phyloP scores from a whole-genome alignment of 2,113 vertebrate genomes.

The Trachemys scripta region DNA sequence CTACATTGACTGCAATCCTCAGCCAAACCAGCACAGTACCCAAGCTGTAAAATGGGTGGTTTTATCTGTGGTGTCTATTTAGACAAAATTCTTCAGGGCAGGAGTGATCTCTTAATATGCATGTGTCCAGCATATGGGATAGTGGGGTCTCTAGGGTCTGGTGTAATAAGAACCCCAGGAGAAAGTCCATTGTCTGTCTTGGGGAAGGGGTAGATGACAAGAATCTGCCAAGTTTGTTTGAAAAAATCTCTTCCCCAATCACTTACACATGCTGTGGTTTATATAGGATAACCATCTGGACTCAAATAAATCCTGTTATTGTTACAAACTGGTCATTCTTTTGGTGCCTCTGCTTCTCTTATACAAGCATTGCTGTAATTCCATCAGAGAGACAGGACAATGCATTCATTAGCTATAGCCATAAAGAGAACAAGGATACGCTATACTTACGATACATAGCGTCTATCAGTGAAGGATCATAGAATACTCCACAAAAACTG shows the following conservation, averaged over 20 bases:
- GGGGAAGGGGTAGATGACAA: neutral
- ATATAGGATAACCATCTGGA: neutral
- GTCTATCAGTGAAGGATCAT: accelerated
- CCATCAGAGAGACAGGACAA: neutral
- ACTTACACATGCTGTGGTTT: neutral
- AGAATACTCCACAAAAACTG: accelerated
- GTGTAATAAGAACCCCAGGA: neutral
- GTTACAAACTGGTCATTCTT: neutral
- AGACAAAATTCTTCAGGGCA: neutral
- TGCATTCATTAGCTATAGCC: accelerated
- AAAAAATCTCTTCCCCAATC: neutral
- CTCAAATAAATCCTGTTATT: constrained; percentile 5
- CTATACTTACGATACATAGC: accelerated
- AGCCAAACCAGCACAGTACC: neutral
- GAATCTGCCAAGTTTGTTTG: neutral
- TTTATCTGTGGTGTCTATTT: neutral
- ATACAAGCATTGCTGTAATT: neutral
- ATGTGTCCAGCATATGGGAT: neutral
- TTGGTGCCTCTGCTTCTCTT: neutral
- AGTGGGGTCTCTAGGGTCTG: neutral
- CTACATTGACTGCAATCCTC: neutral
- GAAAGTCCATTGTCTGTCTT: neutral
- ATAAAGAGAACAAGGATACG: accelerated
- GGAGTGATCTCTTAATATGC: neutral
- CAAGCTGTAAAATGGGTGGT: neutral